These are phyloP conservation scores for Urocitellus parryii DNA, from an alignment of 2,113 vertebrate species.

Conservation along the genomic window DNA sequence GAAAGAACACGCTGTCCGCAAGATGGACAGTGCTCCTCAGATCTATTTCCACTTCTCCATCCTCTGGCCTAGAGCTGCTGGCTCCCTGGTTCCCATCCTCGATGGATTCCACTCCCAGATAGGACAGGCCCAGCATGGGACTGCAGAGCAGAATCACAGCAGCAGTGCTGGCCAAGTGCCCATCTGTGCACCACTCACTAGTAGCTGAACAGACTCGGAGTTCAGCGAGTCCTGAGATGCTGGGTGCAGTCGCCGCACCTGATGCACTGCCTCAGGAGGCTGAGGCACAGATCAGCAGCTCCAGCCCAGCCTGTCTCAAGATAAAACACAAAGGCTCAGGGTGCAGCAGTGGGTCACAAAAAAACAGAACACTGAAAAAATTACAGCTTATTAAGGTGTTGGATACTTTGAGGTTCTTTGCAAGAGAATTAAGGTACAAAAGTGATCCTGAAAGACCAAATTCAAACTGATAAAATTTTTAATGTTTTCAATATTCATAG, in stretches of 20 bases:
- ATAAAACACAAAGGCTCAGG: too few species aligned
- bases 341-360: not conserved
- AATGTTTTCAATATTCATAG: not conserved
- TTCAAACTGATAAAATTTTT: not conserved
- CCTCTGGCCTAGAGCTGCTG: not conserved
- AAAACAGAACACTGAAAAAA: constrained; percentile 27
- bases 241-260: too few species aligned
- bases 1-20: not conserved
- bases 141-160: not conserved
- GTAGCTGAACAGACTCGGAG: not conserved
- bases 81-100: not conserved
- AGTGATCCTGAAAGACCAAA: not conserved
- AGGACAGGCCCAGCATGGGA: not conserved
- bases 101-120: not conserved
- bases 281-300: too few species aligned
- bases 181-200: not conserved
- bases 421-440: not conserved
- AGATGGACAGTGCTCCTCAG: not conserved
- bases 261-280: too few species aligned
- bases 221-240: too few species aligned
- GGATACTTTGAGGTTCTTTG: not conserved
- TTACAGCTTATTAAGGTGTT: not conserved
- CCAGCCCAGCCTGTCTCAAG: too few species aligned
- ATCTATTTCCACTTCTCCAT: not conserved
- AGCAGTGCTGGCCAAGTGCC: not conserved